A percentile compares a stretch with the other conserved stretches of the same genome.
phyloP scores from a whole-genome alignment of 1,140 invertebrate genomes.

The Aphis craccivora region DNA sequence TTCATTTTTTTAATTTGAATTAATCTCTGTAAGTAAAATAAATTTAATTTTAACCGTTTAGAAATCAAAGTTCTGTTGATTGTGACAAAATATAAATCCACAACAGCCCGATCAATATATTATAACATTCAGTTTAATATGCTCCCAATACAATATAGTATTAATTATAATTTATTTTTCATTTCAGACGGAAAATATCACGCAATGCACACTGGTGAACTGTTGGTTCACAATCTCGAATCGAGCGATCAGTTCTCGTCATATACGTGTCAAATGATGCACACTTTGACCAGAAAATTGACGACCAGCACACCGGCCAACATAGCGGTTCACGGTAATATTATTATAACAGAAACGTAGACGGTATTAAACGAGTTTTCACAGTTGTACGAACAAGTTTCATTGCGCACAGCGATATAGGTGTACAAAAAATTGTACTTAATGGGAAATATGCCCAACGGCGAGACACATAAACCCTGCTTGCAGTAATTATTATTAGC shows the following conservation, averaged over 20 bases:
- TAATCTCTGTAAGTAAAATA: too few relatives aligned
- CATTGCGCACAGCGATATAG: not conserved
- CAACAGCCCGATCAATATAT: not conserved
- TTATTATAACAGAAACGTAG: not conserved
- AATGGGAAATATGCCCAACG: not conserved
- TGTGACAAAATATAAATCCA: not conserved
- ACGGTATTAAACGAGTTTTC: not conserved
- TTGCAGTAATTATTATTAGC: constrained; percentile 48
- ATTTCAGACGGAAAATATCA: constrained; percentile 82
- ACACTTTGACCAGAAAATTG: constrained; percentile 77
- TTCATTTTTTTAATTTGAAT: too few relatives aligned
- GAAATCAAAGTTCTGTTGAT: too few relatives aligned
- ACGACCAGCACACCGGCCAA: constrained; percentile 76
- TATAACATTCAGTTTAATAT: not conserved
- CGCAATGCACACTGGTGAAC: constrained; percentile 79
- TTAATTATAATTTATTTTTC: not conserved
- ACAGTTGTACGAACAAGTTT: not conserved
- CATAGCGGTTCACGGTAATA: constrained; percentile 65
- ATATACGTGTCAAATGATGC: constrained; percentile 81
- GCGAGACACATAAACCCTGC: constrained; percentile 9
- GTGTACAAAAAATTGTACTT: constrained; percentile 27
- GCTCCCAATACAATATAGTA: not conserved
- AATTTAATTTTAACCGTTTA: too few relatives aligned
- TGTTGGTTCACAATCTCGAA: constrained; percentile 79
- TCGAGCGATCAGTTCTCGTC: constrained; percentile 77